Conservation (phyloP, 2,797 vertebrate genomes). For the Ctenosaura bakeri region DNA sequence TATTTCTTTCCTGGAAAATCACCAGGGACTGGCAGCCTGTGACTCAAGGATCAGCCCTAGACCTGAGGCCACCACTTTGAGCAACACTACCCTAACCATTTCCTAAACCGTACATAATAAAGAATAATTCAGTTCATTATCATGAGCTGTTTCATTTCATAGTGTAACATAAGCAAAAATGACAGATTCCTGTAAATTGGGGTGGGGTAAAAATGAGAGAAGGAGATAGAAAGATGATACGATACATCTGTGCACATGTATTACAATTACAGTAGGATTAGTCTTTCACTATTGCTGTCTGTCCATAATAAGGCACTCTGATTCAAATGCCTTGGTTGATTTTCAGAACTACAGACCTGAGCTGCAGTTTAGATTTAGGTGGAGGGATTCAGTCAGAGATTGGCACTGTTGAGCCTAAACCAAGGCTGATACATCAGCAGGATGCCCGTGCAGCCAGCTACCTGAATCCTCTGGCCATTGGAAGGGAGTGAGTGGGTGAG, state of each 20-base stretch:
- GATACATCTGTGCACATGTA: neutral
- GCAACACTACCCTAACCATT: neutral
- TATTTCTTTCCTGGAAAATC: no score
- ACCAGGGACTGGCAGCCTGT: no score
- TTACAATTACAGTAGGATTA: neutral
- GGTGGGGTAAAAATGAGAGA: neutral
- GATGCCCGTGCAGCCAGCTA: neutral
- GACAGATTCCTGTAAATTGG: neutral
- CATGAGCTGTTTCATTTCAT: neutral
- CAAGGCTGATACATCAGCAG: neutral
- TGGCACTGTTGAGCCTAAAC: neutral
- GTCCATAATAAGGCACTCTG: neutral
- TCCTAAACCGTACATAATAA: neutral
- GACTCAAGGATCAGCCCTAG: no score
- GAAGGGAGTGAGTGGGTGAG: neutral
- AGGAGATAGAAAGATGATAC: neutral
- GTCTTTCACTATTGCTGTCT: neutral
- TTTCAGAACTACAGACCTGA: neutral
- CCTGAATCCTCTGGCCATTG: neutral
- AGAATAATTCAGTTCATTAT: neutral
- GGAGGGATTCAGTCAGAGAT: neutral
- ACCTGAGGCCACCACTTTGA: no score
- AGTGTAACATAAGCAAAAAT: no score
- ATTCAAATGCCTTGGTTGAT: neutral
- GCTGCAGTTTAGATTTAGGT: neutral